phyloP scores from a whole-genome alignment of 2,797 vertebrate genomes.

The Pantherophis vulpinus region DNA sequence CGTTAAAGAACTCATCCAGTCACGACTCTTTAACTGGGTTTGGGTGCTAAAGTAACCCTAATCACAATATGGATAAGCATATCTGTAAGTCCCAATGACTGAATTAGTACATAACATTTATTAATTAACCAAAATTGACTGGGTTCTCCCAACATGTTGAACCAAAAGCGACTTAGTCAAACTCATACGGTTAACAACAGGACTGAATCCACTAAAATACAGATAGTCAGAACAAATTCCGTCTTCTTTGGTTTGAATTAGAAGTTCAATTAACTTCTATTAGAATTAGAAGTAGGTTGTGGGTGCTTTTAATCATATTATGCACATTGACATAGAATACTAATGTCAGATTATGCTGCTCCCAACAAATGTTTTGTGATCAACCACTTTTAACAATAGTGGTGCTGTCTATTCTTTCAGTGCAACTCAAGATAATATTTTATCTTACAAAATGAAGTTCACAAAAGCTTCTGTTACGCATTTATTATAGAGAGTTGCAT shows the following conservation, averaged over 20 bases:
- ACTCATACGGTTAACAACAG: background rate
- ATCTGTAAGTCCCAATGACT: background rate
- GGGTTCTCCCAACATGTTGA: background rate
- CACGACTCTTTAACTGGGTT: background rate
- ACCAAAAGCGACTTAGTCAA: background rate
- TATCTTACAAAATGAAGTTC: background rate
- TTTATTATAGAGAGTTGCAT: background rate
- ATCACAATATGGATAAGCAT: background rate
- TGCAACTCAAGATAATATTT: background rate
- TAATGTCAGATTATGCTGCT: background rate
- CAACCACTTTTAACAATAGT: background rate
- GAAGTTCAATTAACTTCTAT: background rate
- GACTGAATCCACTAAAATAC: background rate
- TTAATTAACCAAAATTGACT: background rate
- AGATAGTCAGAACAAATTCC: background rate
- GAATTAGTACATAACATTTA: background rate
- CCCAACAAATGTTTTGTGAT: background rate
- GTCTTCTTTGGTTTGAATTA: background rate
- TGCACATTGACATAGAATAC: background rate
- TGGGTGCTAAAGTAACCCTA: background rate
- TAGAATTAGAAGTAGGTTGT: background rate
- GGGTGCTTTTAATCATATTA: background rate
- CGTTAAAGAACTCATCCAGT: background rate
- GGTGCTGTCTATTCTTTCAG: background rate
- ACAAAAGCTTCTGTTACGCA: background rate